A percentile compares a stretch with the other conserved stretches of the same genome.
These are phyloP conservation scores for Tetramorium parvispinum DNA, from an alignment of 1,140 invertebrate species.

Conservation along the genomic window DNA sequence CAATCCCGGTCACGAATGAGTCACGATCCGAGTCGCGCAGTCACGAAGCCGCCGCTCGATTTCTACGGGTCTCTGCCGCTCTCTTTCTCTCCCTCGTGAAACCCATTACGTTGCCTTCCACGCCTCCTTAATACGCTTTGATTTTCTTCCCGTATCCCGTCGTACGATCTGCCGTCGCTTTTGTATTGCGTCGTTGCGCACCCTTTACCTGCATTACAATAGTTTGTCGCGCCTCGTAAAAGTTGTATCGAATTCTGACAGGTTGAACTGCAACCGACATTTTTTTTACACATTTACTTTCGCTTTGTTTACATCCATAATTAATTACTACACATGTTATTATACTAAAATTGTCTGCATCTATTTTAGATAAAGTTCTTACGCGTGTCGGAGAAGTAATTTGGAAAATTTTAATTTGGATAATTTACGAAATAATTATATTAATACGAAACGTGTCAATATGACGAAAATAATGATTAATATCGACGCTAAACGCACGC, in stretches of 20 bases:
- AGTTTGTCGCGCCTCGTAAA: background rate
- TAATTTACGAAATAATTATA: background rate
- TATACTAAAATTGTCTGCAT: background rate
- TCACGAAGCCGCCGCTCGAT: conserved; percentile 66
- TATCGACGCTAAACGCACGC: background rate
- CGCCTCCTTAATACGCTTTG: conserved; percentile 47
- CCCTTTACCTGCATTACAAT: conserved; percentile 17
- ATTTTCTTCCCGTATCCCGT: conserved; percentile 22
- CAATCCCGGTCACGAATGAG: conserved; percentile 73
- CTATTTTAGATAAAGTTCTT: background rate
- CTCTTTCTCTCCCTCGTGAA: conserved; percentile 14
- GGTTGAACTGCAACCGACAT: background rate
- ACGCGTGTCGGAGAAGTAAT: background rate
- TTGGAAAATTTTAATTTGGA: background rate
- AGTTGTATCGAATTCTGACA: conserved; percentile 7
- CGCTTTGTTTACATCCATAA: background rate
- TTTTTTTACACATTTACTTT: background rate
- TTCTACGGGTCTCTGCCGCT: conserved; percentile 7
- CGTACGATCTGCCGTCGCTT: conserved; percentile 14
- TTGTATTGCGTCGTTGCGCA: conserved; percentile 22
- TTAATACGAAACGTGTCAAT: background rate
- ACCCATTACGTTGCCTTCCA: conserved; percentile 39
- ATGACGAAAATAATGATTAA: background rate
- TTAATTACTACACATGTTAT: background rate
- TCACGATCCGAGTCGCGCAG: conserved; percentile 67